A percentile compares a stretch with the other conserved stretches of the same genome.
phyloP scores from a whole-genome alignment of 2,113 vertebrate genomes.

The Ceyx melanurus region DNA sequence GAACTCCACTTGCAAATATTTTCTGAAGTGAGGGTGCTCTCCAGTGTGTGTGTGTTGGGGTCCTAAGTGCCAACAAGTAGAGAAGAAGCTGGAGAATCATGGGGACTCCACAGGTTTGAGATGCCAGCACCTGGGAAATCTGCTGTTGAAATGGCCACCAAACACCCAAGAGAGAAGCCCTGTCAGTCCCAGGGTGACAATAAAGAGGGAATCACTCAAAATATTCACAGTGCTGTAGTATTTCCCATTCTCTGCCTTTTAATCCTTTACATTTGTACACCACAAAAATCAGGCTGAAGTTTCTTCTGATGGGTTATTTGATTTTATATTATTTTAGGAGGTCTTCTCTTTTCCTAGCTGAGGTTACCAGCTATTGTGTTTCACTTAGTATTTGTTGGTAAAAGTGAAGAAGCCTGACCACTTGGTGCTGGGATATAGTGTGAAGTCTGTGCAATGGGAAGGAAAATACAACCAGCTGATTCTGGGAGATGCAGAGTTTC shows the following conservation, averaged over 20 bases:
- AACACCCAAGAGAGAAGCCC: rapidly evolving
- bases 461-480: background rate
- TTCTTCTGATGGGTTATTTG: background rate
- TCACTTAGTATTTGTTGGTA: background rate
- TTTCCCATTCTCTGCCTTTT: background rate
- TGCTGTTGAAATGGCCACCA: background rate
- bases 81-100: no score
- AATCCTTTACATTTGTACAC: background rate
- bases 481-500: background rate
- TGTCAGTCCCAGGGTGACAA: background rate
- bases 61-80: no score
- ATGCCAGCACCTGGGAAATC: background rate
- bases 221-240: background rate
- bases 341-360: background rate
- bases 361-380: background rate
- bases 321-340: background rate
- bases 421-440: background rate
- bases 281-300: background rate
- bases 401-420: background rate
- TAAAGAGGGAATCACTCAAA: background rate
- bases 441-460: background rate
- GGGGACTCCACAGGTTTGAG: no score
- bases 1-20: no score
- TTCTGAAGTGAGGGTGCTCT: no score
- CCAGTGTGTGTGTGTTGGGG: no score